Evolutionary conservation across 2,888 invertebrate genomes (phyloP).

Genomic region (Miltochrista miniata): DNA sequence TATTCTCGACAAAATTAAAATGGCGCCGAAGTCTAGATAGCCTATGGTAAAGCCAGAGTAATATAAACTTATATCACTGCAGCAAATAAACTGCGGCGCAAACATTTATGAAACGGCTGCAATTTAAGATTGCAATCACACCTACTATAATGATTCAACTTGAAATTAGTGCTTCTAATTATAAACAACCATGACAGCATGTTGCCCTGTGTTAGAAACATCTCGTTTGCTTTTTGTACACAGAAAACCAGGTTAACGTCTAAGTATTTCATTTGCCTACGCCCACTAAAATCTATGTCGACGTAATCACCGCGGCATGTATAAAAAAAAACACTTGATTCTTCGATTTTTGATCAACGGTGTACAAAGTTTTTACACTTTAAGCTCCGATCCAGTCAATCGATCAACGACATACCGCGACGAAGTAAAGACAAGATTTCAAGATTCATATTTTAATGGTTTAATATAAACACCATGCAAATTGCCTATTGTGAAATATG

Average conservation of each 20-base stretch:
- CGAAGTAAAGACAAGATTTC: constrained; percentile 28
- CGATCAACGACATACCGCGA: constrained; percentile 10
- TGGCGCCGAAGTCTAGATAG: constrained; percentile 50
- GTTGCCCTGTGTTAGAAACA: constrained; percentile 13
- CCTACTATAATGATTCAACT: constrained; percentile 16
- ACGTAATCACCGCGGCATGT: constrained; percentile 11
- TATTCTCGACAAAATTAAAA: constrained; percentile 58
- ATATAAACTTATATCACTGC: not conserved
- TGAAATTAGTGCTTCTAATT: constrained; percentile 11
- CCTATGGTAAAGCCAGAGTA: too few species aligned
- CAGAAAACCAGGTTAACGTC: constrained; percentile 20
- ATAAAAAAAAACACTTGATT: not conserved
- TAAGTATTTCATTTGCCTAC: constrained; percentile 18
- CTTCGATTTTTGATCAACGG: not conserved
- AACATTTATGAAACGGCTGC: not conserved
- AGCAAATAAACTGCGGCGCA: too few species aligned
- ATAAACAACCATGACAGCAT: constrained; percentile 8
- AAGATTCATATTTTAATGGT: constrained; percentile 21
- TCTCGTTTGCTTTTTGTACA: constrained; percentile 13
- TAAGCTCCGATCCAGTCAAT: constrained; percentile 11
- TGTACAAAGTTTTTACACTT: too few species aligned
- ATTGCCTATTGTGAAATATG: constrained; percentile 48
- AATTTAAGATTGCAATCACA: not conserved
- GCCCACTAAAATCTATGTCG: constrained; percentile 13
- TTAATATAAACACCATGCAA: constrained; percentile 41